Evolutionary conservation across 2,113 vertebrate species (phyloP).

Genomic region (Drymodes brunneopygia): DNA sequence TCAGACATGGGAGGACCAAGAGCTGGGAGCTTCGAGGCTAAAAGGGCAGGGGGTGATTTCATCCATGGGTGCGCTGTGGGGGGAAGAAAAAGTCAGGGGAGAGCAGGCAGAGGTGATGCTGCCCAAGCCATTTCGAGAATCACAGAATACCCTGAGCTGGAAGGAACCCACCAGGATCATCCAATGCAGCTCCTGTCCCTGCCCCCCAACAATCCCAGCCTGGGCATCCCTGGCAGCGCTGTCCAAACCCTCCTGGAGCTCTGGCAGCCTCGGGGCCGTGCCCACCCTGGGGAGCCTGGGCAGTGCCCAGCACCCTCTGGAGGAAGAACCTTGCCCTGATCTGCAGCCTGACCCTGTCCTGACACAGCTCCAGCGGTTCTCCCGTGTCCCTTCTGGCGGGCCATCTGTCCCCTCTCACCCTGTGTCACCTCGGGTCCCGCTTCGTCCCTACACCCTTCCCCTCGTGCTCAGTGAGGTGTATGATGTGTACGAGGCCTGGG

Average conservation of each 20-base stretch:
- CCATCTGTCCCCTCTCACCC: too few species aligned
- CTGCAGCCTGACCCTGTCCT: neutral
- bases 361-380: fast-evolving
- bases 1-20: fast-evolving
- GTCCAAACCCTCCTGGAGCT: neutral
- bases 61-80: fast-evolving
- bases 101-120: neutral
- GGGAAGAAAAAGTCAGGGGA: fast-evolving
- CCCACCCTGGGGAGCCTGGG: neutral
- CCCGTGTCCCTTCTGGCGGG: neutral
- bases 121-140: neutral
- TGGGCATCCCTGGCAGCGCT: neutral
- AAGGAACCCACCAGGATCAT: too few species aligned
- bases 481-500: neutral
- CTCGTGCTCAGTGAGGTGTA: fast-evolving
- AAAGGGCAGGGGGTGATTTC: fast-evolving
- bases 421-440: neutral
- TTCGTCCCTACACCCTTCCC: neutral
- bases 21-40: neutral
- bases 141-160: neutral
- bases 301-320: neutral
- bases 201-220: fast-evolving
- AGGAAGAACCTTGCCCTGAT: neutral
- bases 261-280: neutral
- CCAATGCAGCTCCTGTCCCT: fast-evolving